Evolutionary conservation across 2,113 vertebrate genomes (phyloP).

Genomic region (Nannospalax galili): DNA sequence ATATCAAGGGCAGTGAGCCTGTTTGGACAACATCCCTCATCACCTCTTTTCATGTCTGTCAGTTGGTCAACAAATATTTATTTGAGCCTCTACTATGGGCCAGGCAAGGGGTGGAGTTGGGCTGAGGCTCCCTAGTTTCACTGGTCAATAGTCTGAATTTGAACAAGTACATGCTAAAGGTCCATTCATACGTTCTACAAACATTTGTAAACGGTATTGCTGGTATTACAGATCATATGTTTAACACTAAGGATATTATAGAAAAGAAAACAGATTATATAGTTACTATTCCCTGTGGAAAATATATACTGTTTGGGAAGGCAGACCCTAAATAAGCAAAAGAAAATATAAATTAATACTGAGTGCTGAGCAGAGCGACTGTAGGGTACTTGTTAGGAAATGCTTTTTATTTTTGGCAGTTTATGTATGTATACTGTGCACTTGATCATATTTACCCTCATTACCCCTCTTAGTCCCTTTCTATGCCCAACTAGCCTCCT

Average conservation of each 20-base stretch:
- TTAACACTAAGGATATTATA: not conserved
- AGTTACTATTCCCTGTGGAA: not conserved
- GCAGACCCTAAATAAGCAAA: not conserved
- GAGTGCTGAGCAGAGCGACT: not conserved
- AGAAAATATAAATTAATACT: not conserved
- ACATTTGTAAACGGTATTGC: not conserved
- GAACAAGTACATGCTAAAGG: not conserved
- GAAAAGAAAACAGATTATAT: not conserved
- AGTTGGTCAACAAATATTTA: slow-evolving; percentile 47
- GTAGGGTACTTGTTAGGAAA: not conserved
- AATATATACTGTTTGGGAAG: not conserved
- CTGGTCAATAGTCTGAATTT: not conserved
- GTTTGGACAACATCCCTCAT: not conserved
- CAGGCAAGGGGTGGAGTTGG: not conserved
- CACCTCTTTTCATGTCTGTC: slow-evolving; percentile 24
- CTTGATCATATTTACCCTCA: too few relatives aligned
- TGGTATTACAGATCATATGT: not conserved
- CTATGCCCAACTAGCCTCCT: not conserved
- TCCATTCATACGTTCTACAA: not conserved
- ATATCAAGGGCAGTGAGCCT: slow-evolving; percentile 15
- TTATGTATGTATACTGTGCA: not conserved
- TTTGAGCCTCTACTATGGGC: not conserved
- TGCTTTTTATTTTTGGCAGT: not conserved
- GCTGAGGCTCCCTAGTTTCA: not conserved
- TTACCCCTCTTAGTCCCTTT: not conserved